Conservation (phyloP, 1,140 invertebrate genomes). For the Ceratina australensis region DNA sequence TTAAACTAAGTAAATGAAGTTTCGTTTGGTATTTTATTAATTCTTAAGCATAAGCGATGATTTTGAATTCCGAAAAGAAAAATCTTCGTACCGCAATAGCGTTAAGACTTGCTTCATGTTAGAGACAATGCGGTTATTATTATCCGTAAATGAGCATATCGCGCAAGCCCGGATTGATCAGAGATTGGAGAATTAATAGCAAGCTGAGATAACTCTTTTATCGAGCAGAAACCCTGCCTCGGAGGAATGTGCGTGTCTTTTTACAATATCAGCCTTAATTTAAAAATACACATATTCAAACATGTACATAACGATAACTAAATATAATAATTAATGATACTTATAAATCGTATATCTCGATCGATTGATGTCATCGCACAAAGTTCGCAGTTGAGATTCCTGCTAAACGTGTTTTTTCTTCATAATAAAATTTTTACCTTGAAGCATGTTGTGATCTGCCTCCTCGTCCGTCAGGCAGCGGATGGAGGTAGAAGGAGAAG, state of each 20-base stretch:
- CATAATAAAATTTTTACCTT: slow-evolving; percentile 69
- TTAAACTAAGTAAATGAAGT: too few relatives aligned
- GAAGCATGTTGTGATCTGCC: slow-evolving; percentile 75
- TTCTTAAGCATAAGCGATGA: too few relatives aligned
- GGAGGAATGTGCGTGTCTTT: neutral
- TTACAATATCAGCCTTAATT: neutral
- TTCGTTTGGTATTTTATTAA: too few relatives aligned
- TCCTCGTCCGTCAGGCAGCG: slow-evolving; percentile 75
- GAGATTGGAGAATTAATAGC: slow-evolving; percentile 42
- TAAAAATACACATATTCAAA: neutral
- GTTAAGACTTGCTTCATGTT: too few relatives aligned
- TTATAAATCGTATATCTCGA: too few relatives aligned
- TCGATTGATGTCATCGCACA: too few relatives aligned
- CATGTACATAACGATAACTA: too few relatives aligned
- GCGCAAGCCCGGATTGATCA: slow-evolving; percentile 10
- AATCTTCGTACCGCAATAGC: too few relatives aligned
- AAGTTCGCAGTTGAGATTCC: too few relatives aligned
- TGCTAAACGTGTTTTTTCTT: too few relatives aligned
- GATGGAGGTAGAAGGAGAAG: slow-evolving; percentile 69
- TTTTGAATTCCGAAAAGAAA: too few relatives aligned
- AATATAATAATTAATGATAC: too few relatives aligned
- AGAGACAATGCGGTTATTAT: slow-evolving; percentile 19
- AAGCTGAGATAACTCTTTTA: slow-evolving; percentile 12
- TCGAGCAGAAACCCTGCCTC: neutral
- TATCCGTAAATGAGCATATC: slow-evolving; percentile 7